Conservation (phyloP, 2,797 vertebrate genomes). For the Liasis olivaceus region DNA sequence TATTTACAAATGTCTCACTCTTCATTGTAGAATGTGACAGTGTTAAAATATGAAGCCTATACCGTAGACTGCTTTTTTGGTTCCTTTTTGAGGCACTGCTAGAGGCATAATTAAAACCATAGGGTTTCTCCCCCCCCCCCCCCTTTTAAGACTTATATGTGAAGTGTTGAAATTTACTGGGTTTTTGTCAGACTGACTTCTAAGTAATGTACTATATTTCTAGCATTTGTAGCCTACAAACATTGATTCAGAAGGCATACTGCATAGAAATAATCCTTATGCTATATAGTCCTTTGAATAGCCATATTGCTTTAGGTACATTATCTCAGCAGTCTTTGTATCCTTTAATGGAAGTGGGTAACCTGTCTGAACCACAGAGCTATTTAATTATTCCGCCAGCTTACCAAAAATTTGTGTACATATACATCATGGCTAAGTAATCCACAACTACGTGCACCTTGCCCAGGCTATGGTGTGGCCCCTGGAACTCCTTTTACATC, state of each 20-base stretch:
- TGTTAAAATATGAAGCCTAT: conserved; percentile 13
- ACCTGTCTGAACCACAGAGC: neutral
- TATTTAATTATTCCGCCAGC: neutral
- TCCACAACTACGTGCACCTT: neutral
- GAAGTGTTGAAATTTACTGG: neutral
- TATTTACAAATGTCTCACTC: conserved; percentile 58
- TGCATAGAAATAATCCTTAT: neutral
- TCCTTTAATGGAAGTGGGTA: neutral
- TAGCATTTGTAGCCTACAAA: neutral
- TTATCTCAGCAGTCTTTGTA: neutral
- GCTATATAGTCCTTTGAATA: neutral
- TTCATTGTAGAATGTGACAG: conserved; percentile 27
- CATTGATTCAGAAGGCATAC: neutral
- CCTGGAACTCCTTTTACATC: neutral
- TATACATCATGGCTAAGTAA: neutral
- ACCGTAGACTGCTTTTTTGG: conserved; percentile 16
- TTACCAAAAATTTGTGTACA: neutral
- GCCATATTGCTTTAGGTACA: neutral
- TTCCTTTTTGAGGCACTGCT: neutral
- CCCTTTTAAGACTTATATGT: neutral
- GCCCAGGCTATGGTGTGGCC: neutral
- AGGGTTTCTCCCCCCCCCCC: neutral
- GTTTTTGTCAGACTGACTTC: neutral
- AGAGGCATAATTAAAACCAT: conserved; percentile 32
- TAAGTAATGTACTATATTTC: neutral